phyloP scores from a whole-genome alignment of 2,888 invertebrate species.

The Yponomeuta sedellus region DNA sequence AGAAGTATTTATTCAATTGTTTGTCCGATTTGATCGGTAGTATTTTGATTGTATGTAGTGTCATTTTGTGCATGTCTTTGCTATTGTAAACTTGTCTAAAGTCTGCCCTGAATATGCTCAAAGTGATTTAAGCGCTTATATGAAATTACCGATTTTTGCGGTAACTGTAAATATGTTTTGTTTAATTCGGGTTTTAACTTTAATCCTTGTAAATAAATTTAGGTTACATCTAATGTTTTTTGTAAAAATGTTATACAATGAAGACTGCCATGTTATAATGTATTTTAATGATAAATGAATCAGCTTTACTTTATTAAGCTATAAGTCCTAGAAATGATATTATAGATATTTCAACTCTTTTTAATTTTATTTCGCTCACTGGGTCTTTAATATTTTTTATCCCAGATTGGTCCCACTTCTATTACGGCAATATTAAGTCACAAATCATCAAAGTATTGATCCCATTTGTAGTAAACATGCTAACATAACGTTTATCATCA shows the following conservation, averaged over 20 bases:
- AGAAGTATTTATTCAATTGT: slow-evolving; percentile 59
- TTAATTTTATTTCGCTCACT: neutral
- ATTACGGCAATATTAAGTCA: neutral
- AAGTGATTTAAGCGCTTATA: slow-evolving; percentile 74
- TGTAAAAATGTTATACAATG: slow-evolving; percentile 55
- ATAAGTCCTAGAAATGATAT: slow-evolving; percentile 58
- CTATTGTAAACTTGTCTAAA: slow-evolving; percentile 24
- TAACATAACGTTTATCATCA: neutral
- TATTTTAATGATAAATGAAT: slow-evolving; percentile 55
- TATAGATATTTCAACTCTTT: neutral
- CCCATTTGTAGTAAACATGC: neutral
- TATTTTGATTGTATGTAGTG: slow-evolving; percentile 25
- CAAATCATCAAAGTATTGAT: neutral
- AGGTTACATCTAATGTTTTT: slow-evolving; percentile 53
- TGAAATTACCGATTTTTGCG: slow-evolving; percentile 72
- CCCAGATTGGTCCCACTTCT: neutral
- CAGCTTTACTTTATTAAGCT: slow-evolving; percentile 69
- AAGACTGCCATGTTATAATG: slow-evolving; percentile 73
- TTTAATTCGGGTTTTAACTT: slow-evolving; percentile 59
- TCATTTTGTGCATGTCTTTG: slow-evolving; percentile 68
- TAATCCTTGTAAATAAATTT: slow-evolving; percentile 57
- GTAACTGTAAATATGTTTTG: slow-evolving; percentile 67
- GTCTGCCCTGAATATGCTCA: slow-evolving; percentile 61
- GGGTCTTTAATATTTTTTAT: neutral
- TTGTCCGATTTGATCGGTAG: slow-evolving; percentile 63